Evolutionary conservation across 2,888 invertebrate species (phyloP), one percentile per base, ranked within the genome.

Genomic region (Apotomis betuletana): DNA sequence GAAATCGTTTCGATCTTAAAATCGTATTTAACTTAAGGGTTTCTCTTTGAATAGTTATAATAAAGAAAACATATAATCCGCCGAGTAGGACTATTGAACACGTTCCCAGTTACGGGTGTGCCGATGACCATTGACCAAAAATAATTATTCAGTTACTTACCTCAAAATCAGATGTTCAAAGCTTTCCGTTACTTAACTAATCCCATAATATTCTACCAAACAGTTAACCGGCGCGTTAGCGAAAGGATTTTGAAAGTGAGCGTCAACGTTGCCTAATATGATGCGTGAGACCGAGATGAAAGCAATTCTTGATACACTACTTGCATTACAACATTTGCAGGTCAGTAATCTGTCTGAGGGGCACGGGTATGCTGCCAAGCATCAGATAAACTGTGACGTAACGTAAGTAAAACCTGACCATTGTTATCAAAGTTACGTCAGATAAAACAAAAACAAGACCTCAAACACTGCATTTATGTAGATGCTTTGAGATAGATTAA

Each of bases 201-300:
- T 27, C 65, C 41, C 59, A 36, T 51, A 70, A 57, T 51, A 63
- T 58, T 62, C 12, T 41, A 38, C 62, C 49, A 62, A 60, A 65
- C 64, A 55, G 60, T 62, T 68, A 72, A 63, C 58, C 63, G 46
- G 52, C 58, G 62, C 67, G 62, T 75, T 75, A 82, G 83, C 83
- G 83, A 87, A 85, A 86, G 85, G 85, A 86, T 85, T 81, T 86
- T 84, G 85, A 87, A 89, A 89, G 88, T 88, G 85, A 87, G 84
- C 77, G 85, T 80, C 49, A 71, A 73, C 77, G 79, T 83, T 85
- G 80, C 82, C 77, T 79, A 85, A 84, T 77, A 75, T 77, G 79
- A 79, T 80, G 78, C 77, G 81, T 79, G 78, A 74, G 71, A 71
- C 76, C 71, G 76, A 83, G 82, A 85, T 81, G 83, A 83, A 81